Conservation (phyloP, 2,113 vertebrate genomes). For the Caranx melampygus region DNA sequence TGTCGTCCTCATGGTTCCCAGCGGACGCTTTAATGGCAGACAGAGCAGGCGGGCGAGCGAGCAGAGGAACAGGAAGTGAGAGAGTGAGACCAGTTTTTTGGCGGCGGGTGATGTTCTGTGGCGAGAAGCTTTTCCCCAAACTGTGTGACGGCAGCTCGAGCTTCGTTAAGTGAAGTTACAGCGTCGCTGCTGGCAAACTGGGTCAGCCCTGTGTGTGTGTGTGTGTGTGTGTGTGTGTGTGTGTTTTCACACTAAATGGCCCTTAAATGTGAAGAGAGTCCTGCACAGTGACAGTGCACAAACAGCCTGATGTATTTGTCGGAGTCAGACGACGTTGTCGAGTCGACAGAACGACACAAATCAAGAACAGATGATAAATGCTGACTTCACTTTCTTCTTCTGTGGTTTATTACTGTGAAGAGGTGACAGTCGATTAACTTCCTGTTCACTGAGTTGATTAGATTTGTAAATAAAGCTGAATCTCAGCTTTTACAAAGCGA, state of each 20-base stretch:
- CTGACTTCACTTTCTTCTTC: too few relatives aligned
- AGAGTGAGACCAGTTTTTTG: background rate
- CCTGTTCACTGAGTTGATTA: too few relatives aligned
- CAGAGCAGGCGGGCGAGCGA: background rate
- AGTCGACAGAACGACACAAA: too few relatives aligned
- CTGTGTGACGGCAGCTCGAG: constrained; percentile 1
- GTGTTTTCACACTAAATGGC: background rate
- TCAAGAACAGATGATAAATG: too few relatives aligned
- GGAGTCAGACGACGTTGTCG: too few relatives aligned
- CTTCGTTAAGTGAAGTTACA: constrained; percentile 11
- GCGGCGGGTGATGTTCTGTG: background rate
- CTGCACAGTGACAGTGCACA: too few relatives aligned
- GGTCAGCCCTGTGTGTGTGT: constrained; percentile 19
- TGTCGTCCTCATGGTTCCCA: constrained; percentile 41
- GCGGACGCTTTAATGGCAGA: constrained; percentile 20
- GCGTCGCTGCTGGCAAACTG: background rate
- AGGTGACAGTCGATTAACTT: too few relatives aligned
- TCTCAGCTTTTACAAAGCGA: too few relatives aligned
- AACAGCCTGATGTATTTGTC: too few relatives aligned
- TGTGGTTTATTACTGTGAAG: too few relatives aligned
- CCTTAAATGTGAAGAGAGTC: background rate
- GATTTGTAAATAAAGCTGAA: too few relatives aligned
- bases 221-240: constrained; percentile 11
- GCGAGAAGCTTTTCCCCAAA: constrained; percentile 31
- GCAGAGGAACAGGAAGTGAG: background rate